These are phyloP conservation scores for Stenchaetothrips biformis DNA, from an alignment of 2,888 invertebrate genomes.

Conservation along the genomic window DNA sequence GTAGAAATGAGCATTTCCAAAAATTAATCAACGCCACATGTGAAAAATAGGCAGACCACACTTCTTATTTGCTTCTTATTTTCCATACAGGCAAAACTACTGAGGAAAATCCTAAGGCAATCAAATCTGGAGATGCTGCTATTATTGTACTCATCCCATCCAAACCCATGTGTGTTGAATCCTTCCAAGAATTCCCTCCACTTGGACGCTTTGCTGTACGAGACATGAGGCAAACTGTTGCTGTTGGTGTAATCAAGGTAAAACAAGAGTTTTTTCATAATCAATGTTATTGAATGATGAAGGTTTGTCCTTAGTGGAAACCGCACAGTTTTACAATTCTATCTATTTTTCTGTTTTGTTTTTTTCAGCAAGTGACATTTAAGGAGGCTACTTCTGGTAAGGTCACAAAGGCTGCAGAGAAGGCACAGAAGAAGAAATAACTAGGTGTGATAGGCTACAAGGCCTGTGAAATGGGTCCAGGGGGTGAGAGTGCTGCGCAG, in stretches of 20 bases:
- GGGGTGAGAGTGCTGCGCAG: conserved; percentile 42
- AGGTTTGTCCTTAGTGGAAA: too few relatives aligned
- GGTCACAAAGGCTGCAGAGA: conserved; percentile 97
- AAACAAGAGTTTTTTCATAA: conserved; percentile 45
- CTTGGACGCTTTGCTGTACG: conserved; percentile 96
- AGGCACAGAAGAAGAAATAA: conserved; percentile 96
- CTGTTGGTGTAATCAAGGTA: conserved; percentile 95
- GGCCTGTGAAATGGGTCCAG: conserved; percentile 38
- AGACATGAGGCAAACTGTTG: conserved; percentile 98
- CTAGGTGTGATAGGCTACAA: conserved; percentile 55
- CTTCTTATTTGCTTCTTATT: too few relatives aligned
- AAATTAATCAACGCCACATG: too few relatives aligned
- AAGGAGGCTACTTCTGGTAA: conserved; percentile 62
- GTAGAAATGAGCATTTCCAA: conserved; percentile 25
- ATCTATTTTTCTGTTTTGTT: conserved; percentile 7
- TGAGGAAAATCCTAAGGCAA: conserved; percentile 85
- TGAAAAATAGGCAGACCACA: too few relatives aligned
- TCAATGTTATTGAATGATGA: not conserved
- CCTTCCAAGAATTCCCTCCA: conserved; percentile 94
- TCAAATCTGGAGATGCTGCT: conserved; percentile 80
- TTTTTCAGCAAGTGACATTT: conserved; percentile 70
- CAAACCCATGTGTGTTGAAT: conserved; percentile 96
- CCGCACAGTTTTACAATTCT: too few relatives aligned
- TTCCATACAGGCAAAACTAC: conserved; percentile 62
- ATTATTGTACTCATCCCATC: conserved; percentile 87